Conservation (phyloP, 2,888 invertebrate species). For the Cephus sareptanus region DNA sequence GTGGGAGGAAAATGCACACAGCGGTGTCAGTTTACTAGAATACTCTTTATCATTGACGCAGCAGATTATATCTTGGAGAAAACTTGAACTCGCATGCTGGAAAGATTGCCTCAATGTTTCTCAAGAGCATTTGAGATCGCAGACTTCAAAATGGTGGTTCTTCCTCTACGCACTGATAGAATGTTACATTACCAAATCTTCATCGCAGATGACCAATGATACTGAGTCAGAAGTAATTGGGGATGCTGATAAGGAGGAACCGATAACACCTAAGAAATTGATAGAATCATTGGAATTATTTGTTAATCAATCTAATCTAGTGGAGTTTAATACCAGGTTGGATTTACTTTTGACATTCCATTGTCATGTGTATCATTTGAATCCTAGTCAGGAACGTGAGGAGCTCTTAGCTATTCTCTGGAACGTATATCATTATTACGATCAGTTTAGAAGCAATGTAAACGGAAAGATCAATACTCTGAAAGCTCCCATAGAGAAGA, state of each 20-base stretch:
- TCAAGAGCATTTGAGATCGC: slow-evolving; percentile 73
- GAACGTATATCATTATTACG: slow-evolving; percentile 87
- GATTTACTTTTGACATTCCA: slow-evolving; percentile 84
- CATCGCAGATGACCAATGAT: slow-evolving; percentile 47
- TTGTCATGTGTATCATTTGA: slow-evolving; percentile 77
- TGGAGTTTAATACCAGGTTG: slow-evolving; percentile 84
- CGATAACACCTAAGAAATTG: slow-evolving; percentile 61
- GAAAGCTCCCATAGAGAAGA: slow-evolving; percentile 88
- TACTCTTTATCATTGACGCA: slow-evolving; percentile 80
- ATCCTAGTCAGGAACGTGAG: slow-evolving; percentile 60
- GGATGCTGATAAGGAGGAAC: slow-evolving; percentile 38
- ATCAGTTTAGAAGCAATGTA: slow-evolving; percentile 79
- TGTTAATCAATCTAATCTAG: slow-evolving; percentile 84
- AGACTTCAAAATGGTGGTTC: slow-evolving; percentile 91
- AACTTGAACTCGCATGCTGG: slow-evolving; percentile 90
- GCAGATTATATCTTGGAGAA: slow-evolving; percentile 91
- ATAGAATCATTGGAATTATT: slow-evolving; percentile 80
- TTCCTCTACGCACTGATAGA: slow-evolving; percentile 81
- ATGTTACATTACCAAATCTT: slow-evolving; percentile 68
- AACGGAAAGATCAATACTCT: slow-evolving; percentile 74
- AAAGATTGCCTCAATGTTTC: slow-evolving; percentile 81
- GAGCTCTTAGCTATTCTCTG: slow-evolving; percentile 77
- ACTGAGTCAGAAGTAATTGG: slow-evolving; percentile 32
- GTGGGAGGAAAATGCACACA: slow-evolving; percentile 93
- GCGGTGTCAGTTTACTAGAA: slow-evolving; percentile 82